Percentiles rank a stretch among this genome's conserved stretches.
Evolutionary conservation across 2,888 invertebrate genomes (phyloP).

Genomic region (Megaustenia siamemsis): DNA sequence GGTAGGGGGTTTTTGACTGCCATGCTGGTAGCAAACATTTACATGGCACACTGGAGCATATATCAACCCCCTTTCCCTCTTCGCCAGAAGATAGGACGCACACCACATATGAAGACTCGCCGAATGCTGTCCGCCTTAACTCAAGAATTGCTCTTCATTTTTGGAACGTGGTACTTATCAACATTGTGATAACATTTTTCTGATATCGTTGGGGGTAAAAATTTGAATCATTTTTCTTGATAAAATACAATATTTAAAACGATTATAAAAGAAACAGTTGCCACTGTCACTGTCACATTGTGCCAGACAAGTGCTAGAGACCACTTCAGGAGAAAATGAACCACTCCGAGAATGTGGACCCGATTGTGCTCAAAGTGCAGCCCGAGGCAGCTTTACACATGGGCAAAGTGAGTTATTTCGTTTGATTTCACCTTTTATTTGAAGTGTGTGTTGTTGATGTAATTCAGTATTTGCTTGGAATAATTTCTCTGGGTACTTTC

Average conservation of each 20-base stretch:
- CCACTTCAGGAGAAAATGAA: background rate
- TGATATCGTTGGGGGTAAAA: too few species aligned
- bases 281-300: background rate
- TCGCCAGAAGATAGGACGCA: constrained; percentile 2
- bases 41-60: background rate
- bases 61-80: constrained; percentile 11
- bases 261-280: background rate
- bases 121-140: background rate
- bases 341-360: background rate
- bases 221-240: too few species aligned
- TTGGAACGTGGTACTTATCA: too few species aligned
- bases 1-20: constrained; percentile 9
- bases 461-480: background rate
- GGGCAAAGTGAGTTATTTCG: background rate
- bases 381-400: background rate
- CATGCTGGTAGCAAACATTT: background rate
- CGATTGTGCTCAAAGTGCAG: constrained; percentile 22
- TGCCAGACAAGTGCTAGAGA: background rate
- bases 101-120: background rate
- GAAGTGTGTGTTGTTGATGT: background rate
- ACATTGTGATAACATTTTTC: too few species aligned
- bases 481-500: background rate
- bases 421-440: background rate
- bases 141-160: too few species aligned
- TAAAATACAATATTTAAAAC: background rate